Conservation (phyloP, 2,113 vertebrate species). For the Proterorhinus semilunaris region DNA sequence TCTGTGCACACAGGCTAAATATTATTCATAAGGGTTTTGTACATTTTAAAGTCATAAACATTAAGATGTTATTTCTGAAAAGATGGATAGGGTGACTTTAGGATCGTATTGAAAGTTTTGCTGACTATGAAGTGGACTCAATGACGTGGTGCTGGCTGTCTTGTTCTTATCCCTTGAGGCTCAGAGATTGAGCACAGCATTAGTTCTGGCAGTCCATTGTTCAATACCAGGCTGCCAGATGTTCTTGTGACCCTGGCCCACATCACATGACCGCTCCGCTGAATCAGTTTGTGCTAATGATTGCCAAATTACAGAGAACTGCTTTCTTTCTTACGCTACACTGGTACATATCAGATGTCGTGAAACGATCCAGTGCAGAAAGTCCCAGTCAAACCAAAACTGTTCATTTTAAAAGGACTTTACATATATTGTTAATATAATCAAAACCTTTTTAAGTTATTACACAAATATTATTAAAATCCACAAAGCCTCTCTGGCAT, state of each 20-base stretch:
- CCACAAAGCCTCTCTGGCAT: background rate
- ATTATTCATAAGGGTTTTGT: background rate
- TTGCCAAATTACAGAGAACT: background rate
- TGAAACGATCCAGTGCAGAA: background rate
- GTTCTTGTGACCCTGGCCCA: constrained; percentile 5
- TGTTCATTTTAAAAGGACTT: background rate
- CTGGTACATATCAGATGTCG: background rate
- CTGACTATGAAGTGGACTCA: background rate
- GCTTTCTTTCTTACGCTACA: background rate
- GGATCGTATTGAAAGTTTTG: background rate
- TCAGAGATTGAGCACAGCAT: background rate
- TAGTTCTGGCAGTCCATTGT: constrained; percentile 10
- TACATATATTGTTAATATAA: background rate
- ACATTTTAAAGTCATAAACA: background rate
- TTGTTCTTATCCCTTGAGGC: background rate
- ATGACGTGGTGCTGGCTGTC: constrained; percentile 2
- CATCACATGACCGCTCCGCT: constrained; percentile 1
- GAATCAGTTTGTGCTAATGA: background rate
- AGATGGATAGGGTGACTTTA: background rate
- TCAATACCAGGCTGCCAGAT: constrained; percentile 2
- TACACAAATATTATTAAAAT: background rate
- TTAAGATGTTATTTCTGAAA: background rate
- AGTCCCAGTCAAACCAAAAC: background rate
- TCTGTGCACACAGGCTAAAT: too few relatives aligned
- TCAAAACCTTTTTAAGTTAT: background rate